A percentile compares a stretch with the other conserved stretches of the same genome.
These are phyloP conservation scores for Menura novaehollandiae DNA, from an alignment of 2,113 vertebrate genomes.

Conservation along the genomic window DNA sequence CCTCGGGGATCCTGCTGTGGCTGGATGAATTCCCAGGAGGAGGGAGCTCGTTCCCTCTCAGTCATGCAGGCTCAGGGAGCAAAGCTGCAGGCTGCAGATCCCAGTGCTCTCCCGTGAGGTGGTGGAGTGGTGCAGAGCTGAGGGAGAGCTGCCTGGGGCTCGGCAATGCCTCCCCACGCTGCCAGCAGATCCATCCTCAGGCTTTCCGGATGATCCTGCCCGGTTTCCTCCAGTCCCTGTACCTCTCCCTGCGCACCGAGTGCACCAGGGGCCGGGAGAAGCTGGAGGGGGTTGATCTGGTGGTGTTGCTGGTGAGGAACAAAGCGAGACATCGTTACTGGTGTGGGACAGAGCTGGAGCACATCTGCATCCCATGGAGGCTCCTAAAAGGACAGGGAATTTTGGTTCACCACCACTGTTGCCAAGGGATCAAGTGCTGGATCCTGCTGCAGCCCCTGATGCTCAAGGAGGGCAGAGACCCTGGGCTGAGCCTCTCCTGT, in stretches of 20 bases:
- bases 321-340: neutral
- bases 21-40: neutral
- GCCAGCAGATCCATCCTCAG: neutral
- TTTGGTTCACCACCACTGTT: too few species aligned
- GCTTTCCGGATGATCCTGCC: conserved; percentile 83
- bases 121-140: neutral
- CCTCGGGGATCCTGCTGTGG: fast-evolving
- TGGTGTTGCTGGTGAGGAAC: neutral
- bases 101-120: neutral
- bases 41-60: fast-evolving
- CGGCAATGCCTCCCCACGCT: neutral
- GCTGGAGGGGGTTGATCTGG: conserved; percentile 5
- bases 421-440: neutral
- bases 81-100: neutral
- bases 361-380: neutral
- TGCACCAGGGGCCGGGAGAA: conserved; percentile 61
- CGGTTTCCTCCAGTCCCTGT: conserved; percentile 75
- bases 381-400: neutral
- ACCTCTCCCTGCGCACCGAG: conserved; percentile 48
- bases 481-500: neutral
- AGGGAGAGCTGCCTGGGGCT: neutral
- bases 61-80: neutral
- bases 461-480: neutral
- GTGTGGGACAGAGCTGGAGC: neutral
- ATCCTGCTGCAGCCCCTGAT: neutral